A percentile compares a stretch with the other conserved stretches of the same genome.
Conservation (phyloP, 2,797 vertebrate species). For the Danio tinwini region DNA sequence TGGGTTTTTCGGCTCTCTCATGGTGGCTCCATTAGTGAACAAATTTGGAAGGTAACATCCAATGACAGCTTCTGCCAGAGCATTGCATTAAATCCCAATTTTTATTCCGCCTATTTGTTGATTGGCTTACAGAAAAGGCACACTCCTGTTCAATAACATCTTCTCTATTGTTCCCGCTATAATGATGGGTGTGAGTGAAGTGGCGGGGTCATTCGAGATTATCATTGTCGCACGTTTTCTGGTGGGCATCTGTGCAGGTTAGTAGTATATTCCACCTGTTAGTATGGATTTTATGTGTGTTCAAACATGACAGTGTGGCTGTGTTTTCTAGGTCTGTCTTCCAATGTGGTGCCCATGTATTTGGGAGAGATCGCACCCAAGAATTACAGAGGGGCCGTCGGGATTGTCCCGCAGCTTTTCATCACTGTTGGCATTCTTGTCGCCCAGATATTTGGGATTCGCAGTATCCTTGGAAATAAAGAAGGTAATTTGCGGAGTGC, state of each 20-base stretch:
- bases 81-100: not conserved
- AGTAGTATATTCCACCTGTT: conserved; percentile 47
- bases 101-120: not conserved
- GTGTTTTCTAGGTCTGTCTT: conserved; percentile 84
- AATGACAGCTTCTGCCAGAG: not conserved
- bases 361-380: conserved; percentile 91
- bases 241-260: conserved; percentile 93
- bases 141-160: conserved; percentile 92
- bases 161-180: conserved; percentile 91
- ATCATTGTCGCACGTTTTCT: conserved; percentile 87
- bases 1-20: conserved; percentile 89
- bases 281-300: not conserved
- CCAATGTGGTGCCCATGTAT: conserved; percentile 96
- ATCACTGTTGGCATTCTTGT: conserved; percentile 90
- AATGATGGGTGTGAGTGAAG: conserved; percentile 89
- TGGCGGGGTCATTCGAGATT: conserved; percentile 85
- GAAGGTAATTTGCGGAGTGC: conserved; percentile 71
- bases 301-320: not conserved
- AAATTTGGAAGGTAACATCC: conserved; percentile 84
- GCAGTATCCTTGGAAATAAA: conserved; percentile 79
- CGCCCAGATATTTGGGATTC: conserved; percentile 90
- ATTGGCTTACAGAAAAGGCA: conserved; percentile 84
- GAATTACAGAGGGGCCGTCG: conserved; percentile 88
- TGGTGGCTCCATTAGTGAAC: conserved; percentile 90
- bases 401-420: conserved; percentile 90